Conservation (phyloP, 2,797 vertebrate genomes). For the Naso thynnoides region DNA sequence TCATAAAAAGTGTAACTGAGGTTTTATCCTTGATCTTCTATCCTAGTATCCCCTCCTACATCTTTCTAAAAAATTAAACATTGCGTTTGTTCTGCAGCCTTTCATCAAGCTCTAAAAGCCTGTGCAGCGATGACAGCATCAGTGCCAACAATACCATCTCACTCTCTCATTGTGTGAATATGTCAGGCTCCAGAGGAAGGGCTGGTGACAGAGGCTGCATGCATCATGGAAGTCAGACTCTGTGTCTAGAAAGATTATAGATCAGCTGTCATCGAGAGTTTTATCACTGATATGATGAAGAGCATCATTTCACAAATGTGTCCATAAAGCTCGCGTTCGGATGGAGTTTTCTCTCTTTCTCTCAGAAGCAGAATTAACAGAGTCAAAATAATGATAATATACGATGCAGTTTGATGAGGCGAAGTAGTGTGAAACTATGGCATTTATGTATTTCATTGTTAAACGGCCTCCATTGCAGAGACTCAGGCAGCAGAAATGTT, state of each 20-base stretch:
- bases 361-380: no score
- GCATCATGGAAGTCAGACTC: conserved; percentile 3
- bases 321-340: no score
- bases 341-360: no score
- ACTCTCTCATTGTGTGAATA: conserved; percentile 1
- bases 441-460: background rate
- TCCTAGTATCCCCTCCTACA: conserved; percentile 35
- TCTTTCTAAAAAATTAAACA: conserved; percentile 40
- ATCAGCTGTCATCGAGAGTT: conserved; percentile 29
- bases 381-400: no score
- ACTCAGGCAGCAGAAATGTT: no score
- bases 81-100: background rate
- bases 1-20: conserved; percentile 29
- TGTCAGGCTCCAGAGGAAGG: conserved; percentile 13
- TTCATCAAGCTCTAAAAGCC: conserved; percentile 25
- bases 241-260: conserved; percentile 22
- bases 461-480: no score
- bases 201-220: background rate
- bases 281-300: conserved; percentile 26
- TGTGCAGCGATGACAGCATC: conserved; percentile 8
- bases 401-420: no score
- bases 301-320: conserved; percentile 1
- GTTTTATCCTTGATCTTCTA: conserved; percentile 33
- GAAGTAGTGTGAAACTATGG: no score
- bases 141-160: background rate